Conservation (phyloP, 2,113 vertebrate species). For the Chaetops frenatus region DNA sequence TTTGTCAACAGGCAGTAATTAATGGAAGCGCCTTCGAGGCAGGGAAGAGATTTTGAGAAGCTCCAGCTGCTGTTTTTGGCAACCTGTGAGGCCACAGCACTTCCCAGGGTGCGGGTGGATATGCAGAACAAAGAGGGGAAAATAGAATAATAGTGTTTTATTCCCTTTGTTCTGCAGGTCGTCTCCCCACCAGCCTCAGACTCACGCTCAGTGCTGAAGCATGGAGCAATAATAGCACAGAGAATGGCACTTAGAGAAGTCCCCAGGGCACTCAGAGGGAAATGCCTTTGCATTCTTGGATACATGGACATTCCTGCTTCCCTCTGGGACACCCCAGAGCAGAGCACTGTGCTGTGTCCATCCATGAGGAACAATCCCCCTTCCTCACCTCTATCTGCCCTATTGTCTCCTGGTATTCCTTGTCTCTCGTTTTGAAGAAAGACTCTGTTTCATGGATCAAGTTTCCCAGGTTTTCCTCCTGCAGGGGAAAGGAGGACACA, state of each 20-base stretch:
- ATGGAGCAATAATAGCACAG: background rate
- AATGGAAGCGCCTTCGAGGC: background rate
- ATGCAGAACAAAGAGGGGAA: background rate
- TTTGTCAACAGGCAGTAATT: background rate
- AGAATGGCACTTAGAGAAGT: background rate
- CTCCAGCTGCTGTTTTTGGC: background rate
- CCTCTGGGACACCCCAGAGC: background rate
- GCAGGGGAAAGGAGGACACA: slow-evolving; percentile 33
- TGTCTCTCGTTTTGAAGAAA: slow-evolving; percentile 93
- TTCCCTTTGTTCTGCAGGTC: background rate
- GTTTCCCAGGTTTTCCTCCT: slow-evolving; percentile 92
- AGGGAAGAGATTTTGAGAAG: background rate
- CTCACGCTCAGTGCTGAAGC: background rate
- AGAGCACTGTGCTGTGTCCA: background rate
- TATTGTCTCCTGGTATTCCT: slow-evolving; percentile 96
- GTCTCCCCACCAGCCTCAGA: background rate
- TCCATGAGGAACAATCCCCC: background rate
- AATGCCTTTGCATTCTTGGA: background rate
- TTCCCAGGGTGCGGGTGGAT: background rate
- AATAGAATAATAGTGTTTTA: background rate
- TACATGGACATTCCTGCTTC: background rate
- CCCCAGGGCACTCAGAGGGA: background rate
- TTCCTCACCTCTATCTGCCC: slow-evolving; percentile 91
- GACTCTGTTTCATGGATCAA: slow-evolving; percentile 94
- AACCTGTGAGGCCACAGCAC: background rate